Percentiles rank a stretch among this genome's conserved stretches.
phyloP scores from a whole-genome alignment of 1,140 invertebrate genomes.

The Chironomus tepperi region DNA sequence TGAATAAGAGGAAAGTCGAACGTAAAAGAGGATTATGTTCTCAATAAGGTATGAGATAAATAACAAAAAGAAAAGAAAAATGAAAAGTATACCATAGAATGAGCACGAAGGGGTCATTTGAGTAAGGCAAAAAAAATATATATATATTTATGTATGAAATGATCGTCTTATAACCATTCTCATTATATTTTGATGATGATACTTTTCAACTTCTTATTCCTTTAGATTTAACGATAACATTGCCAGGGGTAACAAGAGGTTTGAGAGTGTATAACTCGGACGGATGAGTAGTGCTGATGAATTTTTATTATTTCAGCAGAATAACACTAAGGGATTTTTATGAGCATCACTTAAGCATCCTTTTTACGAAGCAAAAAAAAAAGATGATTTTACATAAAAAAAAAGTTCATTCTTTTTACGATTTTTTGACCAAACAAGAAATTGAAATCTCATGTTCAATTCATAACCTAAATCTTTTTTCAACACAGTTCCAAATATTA shows the following conservation, averaged over 20 bases:
- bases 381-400: no score
- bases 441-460: no score
- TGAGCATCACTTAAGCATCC: no score
- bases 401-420: no score
- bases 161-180: conserved; percentile 1
- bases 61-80: no score
- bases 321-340: no score
- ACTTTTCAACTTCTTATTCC: conserved; percentile 12
- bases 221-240: not conserved
- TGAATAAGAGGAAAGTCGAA: not conserved
- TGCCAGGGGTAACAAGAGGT: not conserved
- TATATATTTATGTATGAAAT: not conserved
- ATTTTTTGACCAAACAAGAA: no score
- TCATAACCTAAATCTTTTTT: no score
- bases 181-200: conserved; percentile 14
- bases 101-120: not conserved
- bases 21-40: not conserved
- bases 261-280: not conserved
- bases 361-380: no score
- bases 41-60: not conserved
- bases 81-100: not conserved
- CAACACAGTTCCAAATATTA: no score
- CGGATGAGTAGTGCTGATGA: not conserved
- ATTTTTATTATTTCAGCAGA: not conserved
- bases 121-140: conserved; percentile 2